Evolutionary conservation across 2,113 vertebrate species (phyloP), one percentile per base, ranked within the genome.

Genomic region (Haemorhous mexicanus): DNA sequence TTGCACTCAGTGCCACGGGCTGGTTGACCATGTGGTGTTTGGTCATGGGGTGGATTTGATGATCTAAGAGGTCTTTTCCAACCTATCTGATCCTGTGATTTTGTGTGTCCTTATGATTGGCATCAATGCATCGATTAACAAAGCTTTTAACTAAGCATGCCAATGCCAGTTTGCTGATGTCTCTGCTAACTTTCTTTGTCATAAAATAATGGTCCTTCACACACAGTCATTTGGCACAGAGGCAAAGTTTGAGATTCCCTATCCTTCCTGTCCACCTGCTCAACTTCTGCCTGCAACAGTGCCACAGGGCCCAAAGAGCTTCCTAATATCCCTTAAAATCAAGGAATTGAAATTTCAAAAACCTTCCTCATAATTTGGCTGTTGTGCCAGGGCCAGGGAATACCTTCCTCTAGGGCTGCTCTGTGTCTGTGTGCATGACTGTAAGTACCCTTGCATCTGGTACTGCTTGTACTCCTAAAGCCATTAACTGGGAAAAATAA

Each of bases 281-380:
- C 2, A 3, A 23, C 44, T 16, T 73, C 19, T 73, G 33, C 22
- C 7, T 72, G 41, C 19, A 52, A 21, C 30, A 46, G 16, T 1
- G 1, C 10, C 15, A 9, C 0, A 0, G 30, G 27, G 27, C 23
- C n/a, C 11, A 28, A 68, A 37, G 9, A 26, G 1, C 41, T 74
- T 77, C 37, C 32, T 6, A 24, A 5, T 44, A 32, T 23, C 22
- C 13, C 17, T n/a, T 46, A 46, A 84, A 78, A 89, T 14, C 17
- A 75, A 62, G 53, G 44, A 93, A 27, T 14, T 32, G 24, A 66
- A 73, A 69, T 63, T 59, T 79, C 37, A 72, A 13, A 70, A 91
- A 72, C 4, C 7, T 59, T 72, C 56, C 16, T 46, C 2, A 3
- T 44, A 28, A 30, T 76, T 74, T 20, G 44, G 3, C 24, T 33